Evolutionary conservation across 1,140 invertebrate species (phyloP).

Genomic region (Gonioctena quinquepunctata): DNA sequence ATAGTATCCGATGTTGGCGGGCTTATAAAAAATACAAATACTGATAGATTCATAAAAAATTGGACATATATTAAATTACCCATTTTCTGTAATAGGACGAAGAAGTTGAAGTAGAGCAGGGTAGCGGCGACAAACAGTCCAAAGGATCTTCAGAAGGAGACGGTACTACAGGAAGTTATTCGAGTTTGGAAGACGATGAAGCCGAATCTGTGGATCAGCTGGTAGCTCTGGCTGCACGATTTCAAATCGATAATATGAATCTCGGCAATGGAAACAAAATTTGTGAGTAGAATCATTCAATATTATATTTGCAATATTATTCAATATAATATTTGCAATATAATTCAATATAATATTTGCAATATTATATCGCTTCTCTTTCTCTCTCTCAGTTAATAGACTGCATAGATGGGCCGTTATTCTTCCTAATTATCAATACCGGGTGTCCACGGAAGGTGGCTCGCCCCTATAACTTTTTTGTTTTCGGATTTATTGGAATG

Average conservation of each 20-base stretch:
- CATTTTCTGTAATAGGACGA: constrained; percentile 46
- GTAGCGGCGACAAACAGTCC: constrained; percentile 41
- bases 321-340: no score
- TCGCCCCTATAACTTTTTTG: no score
- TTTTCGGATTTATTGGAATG: no score
- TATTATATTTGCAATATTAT: no score
- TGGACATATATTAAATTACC: no score
- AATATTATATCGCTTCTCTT: no score
- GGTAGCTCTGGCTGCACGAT: constrained; percentile 47
- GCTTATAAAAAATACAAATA: background rate
- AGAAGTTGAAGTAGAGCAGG: constrained; percentile 40
- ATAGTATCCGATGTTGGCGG: background rate
- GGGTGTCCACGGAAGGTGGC: no score
- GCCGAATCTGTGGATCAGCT: constrained; percentile 52
- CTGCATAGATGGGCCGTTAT: no score
- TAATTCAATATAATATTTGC: no score
- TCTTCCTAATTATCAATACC: no score
- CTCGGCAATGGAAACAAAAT: constrained; percentile 55
- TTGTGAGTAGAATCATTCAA: constrained; percentile 47
- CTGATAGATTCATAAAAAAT: no score
- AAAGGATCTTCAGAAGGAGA: constrained; percentile 54
- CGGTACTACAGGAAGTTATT: constrained; percentile 58
- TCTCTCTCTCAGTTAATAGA: no score
- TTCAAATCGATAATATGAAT: constrained; percentile 52
- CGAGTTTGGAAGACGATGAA: constrained; percentile 59